These are phyloP conservation scores for Zelostemma sp. DNA, from an alignment of 1,140 invertebrate genomes.

Conservation along the genomic window DNA sequence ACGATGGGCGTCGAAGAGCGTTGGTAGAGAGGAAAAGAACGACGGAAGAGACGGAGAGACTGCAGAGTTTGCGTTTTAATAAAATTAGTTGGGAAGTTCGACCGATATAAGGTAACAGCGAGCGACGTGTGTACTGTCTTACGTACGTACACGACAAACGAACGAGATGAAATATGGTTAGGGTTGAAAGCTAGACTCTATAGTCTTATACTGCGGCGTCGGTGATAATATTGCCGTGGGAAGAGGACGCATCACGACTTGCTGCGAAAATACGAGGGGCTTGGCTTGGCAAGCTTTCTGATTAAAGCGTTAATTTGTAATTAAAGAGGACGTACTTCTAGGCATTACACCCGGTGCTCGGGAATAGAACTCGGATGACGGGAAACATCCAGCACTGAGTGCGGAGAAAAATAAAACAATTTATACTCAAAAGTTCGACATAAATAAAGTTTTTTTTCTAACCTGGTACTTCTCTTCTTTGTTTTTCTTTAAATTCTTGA, in stretches of 20 bases:
- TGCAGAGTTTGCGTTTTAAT: constrained; percentile 47
- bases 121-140: constrained; percentile 38
- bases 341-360: constrained; percentile 13
- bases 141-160: constrained; percentile 18
- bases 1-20: constrained; percentile 7
- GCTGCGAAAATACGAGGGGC: constrained; percentile 54
- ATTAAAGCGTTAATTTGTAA: constrained; percentile 63
- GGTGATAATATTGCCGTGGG: constrained; percentile 55
- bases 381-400: constrained; percentile 3
- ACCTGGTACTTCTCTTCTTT: too few relatives aligned
- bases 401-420: background rate
- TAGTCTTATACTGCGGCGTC: constrained; percentile 32
- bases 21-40: constrained; percentile 3
- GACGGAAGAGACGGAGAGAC: constrained; percentile 4
- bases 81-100: constrained; percentile 59
- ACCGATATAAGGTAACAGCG: constrained; percentile 53
- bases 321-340: constrained; percentile 49
- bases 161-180: constrained; percentile 16
- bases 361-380: constrained; percentile 9
- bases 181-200: constrained; percentile 14
- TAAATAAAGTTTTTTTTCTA: too few relatives aligned
- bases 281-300: constrained; percentile 57
- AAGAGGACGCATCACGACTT: constrained; percentile 31
- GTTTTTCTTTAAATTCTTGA: too few relatives aligned
- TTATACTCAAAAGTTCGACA: too few relatives aligned